These are phyloP conservation scores for Brachionus paranguensis DNA, from an alignment of 1,140 invertebrate species.

Conservation along the genomic window DNA sequence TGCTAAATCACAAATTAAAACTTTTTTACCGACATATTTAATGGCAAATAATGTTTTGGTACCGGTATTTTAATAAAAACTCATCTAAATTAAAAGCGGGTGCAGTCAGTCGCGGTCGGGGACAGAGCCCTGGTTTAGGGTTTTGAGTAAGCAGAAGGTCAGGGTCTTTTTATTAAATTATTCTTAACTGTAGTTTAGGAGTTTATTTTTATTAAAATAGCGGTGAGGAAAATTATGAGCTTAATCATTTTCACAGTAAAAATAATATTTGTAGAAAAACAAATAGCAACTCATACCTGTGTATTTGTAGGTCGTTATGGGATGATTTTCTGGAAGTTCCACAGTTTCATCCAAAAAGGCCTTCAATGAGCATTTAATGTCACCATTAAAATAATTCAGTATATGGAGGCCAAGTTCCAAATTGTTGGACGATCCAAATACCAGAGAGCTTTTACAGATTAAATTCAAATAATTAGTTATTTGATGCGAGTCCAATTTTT, in stretches of 20 bases:
- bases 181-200: no score
- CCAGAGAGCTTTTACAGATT: not conserved
- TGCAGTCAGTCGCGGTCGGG: no score
- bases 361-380: constrained; percentile 31
- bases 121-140: no score
- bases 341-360: constrained; percentile 38
- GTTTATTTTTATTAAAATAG: no score
- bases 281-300: constrained; percentile 31
- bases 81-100: no score
- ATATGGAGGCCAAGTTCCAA: constrained; percentile 30
- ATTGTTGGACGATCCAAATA: constrained; percentile 33
- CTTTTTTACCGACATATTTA: not conserved
- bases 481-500: not conserved
- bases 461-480: constrained; percentile 8
- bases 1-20: not conserved
- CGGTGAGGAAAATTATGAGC: no score
- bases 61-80: no score
- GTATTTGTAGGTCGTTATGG: constrained; percentile 41
- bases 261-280: no score
- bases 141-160: no score
- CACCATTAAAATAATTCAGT: constrained; percentile 8
- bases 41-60: not conserved
- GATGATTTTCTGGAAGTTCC: constrained; percentile 22
- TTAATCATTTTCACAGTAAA: no score
- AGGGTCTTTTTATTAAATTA: no score